These are phyloP conservation scores for Penaeus chinensis DNA, from an alignment of 1,140 invertebrate species.

Conservation along the genomic window DNA sequence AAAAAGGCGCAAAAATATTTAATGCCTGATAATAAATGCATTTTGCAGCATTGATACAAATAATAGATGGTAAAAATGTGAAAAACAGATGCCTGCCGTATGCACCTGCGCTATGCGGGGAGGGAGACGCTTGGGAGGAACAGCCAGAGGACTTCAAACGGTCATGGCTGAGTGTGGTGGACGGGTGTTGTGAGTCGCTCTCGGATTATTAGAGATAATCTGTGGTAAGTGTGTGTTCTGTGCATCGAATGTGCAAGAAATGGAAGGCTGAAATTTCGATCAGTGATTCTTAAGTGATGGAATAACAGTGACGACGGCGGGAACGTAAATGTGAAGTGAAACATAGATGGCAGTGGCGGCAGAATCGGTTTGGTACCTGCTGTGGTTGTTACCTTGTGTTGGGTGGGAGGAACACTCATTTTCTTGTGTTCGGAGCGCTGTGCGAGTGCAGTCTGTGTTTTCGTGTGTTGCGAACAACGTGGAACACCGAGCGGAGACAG, in stretches of 20 bases:
- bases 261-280: background rate
- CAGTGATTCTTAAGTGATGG: conserved; percentile 20
- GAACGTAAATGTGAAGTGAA: conserved; percentile 17
- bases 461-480: too few relatives aligned
- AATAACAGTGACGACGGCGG: background rate
- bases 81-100: background rate
- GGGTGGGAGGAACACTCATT: conserved; percentile 14
- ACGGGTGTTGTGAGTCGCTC: conserved; percentile 49
- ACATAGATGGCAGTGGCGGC: conserved; percentile 24
- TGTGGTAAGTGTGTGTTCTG: conserved; percentile 41
- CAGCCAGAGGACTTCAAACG: conserved; percentile 52
- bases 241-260: background rate
- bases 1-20: background rate
- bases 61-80: background rate
- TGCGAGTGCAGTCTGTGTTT: too few relatives aligned
- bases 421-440: too few relatives aligned
- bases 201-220: conserved; percentile 47
- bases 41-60: background rate
- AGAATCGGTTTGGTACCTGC: conserved; percentile 43
- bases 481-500: too few relatives aligned
- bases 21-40: background rate
- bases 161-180: conserved; percentile 54
- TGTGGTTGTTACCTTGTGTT: conserved; percentile 55
- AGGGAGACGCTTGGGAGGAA: conserved; percentile 38
- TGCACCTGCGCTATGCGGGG: conserved; percentile 48